phyloP scores from a whole-genome alignment of 2,113 vertebrate species.

The Paratilapia polleni region DNA sequence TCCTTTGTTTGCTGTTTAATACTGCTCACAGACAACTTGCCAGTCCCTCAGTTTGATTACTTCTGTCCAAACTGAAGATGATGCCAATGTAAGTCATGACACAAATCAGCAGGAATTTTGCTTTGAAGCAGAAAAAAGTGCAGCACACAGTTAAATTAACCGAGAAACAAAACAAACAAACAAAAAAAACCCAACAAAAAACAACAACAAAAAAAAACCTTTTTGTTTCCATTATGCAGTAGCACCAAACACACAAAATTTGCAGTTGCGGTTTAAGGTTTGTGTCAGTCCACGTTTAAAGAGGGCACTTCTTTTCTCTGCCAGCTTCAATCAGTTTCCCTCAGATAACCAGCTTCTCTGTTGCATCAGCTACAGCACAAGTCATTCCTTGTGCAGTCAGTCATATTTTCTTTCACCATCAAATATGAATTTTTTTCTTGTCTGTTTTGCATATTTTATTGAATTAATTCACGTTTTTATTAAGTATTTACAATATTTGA shows the following conservation, averaged over 20 bases:
- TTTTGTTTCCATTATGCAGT: no score
- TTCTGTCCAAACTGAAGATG: conserved; percentile 1
- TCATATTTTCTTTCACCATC: conserved; percentile 30
- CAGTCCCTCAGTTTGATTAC: neutral
- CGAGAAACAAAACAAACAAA: neutral
- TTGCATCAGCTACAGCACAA: neutral
- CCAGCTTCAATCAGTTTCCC: neutral
- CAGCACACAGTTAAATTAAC: neutral
- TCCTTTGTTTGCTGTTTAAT: conserved; percentile 11
- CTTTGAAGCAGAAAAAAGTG: neutral
- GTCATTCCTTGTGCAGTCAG: conserved; percentile 31
- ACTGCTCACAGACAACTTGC: neutral
- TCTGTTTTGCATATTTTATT: conserved; percentile 63
- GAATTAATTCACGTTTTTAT: conserved; percentile 48
- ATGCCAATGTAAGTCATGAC: conserved; percentile 8
- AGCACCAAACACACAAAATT: neutral
- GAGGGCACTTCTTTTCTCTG: neutral
- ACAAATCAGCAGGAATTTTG: conserved; percentile 3
- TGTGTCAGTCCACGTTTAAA: neutral
- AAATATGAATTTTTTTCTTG: conserved; percentile 46
- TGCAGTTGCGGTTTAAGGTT: neutral
- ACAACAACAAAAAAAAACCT: neutral
- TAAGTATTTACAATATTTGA: conserved; percentile 52
- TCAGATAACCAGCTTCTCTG: conserved; percentile 40
- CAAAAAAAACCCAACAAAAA: neutral